Conservation (phyloP, 2,888 invertebrate species). For the Vanessa cardui region DNA sequence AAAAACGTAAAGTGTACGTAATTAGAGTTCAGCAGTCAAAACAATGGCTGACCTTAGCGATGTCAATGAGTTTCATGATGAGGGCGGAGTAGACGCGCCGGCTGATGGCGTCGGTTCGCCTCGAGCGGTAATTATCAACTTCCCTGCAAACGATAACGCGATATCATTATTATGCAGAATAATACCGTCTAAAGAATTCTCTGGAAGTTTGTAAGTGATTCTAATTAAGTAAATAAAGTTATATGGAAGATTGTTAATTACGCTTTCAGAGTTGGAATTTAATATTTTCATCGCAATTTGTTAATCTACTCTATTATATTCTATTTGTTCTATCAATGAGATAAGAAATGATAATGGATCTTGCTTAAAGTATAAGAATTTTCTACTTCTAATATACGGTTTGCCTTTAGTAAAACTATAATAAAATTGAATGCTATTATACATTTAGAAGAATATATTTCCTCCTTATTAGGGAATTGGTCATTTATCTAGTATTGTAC, state of each 20-base stretch:
- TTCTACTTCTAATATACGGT: neutral
- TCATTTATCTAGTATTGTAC: too few species aligned
- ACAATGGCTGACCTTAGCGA: constrained; percentile 61
- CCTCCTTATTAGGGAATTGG: too few species aligned
- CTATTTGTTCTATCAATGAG: too few species aligned
- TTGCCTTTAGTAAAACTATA: neutral
- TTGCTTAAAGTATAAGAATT: neutral
- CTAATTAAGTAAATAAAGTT: neutral
- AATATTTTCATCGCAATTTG: too few species aligned
- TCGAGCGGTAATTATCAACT: constrained; percentile 70
- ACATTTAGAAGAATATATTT: neutral
- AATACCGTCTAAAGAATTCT: neutral
- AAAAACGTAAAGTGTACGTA: neutral
- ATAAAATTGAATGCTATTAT: neutral
- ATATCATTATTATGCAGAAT: constrained; percentile 15
- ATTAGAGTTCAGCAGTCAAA: constrained; percentile 2
- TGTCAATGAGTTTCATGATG: constrained; percentile 74
- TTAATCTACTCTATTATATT: neutral
- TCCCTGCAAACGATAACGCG: constrained; percentile 55
- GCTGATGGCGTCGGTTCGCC: constrained; percentile 73
- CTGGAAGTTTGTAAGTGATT: neutral
- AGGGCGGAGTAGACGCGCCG: constrained; percentile 70
- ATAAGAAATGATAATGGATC: too few species aligned
- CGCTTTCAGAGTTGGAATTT: too few species aligned
- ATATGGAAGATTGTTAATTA: too few species aligned